These are phyloP conservation scores for Cynaeus angustus DNA, from an alignment of 2,888 invertebrate genomes.

Conservation along the genomic window DNA sequence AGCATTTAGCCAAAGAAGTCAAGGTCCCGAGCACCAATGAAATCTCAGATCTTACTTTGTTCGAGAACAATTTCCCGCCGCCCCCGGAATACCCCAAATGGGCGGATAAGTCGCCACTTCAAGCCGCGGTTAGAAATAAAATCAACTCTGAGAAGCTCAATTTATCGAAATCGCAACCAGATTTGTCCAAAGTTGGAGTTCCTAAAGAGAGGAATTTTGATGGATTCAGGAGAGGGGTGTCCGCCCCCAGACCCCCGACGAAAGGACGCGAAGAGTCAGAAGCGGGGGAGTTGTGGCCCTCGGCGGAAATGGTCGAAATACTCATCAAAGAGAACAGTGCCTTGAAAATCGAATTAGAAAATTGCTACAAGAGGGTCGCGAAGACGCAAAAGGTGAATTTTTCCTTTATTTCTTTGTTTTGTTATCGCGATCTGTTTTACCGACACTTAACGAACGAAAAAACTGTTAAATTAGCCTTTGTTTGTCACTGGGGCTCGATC, in stretches of 20 bases:
- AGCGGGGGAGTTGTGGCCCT: conserved; percentile 76
- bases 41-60: conserved; percentile 49
- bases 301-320: conserved; percentile 85
- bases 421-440: too few species aligned
- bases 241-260: conserved; percentile 73
- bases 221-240: conserved; percentile 67
- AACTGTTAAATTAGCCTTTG: too few species aligned
- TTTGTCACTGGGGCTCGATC: too few species aligned
- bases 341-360: conserved; percentile 87
- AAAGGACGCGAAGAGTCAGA: conserved; percentile 76
- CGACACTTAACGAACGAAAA: too few species aligned
- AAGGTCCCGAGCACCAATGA: conserved; percentile 65
- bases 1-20: conserved; percentile 89
- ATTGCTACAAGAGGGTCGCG: conserved; percentile 87
- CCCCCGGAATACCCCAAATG: conserved; percentile 70
- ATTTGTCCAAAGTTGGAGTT: conserved; percentile 77
- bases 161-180: conserved; percentile 88
- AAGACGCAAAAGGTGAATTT: conserved; percentile 86
- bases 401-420: too few species aligned
- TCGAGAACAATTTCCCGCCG: conserved; percentile 66
- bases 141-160: conserved; percentile 74
- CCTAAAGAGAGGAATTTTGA: conserved; percentile 61
- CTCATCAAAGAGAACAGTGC: conserved; percentile 89
- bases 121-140: conserved; percentile 62
- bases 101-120: conserved; percentile 67